Base-by-base conservation (phyloP, 2,888 invertebrate genomes). In the Pilophorus perplexus region DNA sequence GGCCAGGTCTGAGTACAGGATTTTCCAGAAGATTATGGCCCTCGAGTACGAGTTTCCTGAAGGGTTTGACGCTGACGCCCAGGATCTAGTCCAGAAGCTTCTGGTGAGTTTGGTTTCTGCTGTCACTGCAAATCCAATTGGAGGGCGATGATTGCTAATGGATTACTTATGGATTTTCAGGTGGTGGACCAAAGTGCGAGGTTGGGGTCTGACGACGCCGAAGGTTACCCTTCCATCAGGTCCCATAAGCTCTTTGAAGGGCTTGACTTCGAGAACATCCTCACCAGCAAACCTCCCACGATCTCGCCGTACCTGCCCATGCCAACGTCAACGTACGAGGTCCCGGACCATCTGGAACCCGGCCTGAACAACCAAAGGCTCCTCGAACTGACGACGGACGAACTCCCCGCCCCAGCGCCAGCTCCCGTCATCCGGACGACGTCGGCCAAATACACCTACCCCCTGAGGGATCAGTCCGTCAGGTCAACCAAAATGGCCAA, bases 11-110 rank as follows among this genome's bases (percentile, higher is more conserved):
- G 98, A 98, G 77, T 99, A 94, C 80, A 84, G 93, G 72, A 93
- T 97, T 72, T 96, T 98, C 78, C 93, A 95, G 79, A 95, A 95
- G 79, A 96, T 99, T 73, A 81, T 90, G 62, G 89, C 89, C 77
- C 81, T 93, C 75, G 89, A 93, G 64, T 95, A 94, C 77, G 88
- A 89, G 75, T 93, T 95, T 74, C 95, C 97, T 0, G 90, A 93
- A 75, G 92, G 91, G 33, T 97, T 99, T 77, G 86, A 89, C 71
- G 82, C 84, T 69, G 82, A 84, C 68, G 93, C 93, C n/a, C 88
- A 87, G 77, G 90, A 94, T 79, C 82, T 99, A 73, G 90, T 98
- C 62, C 83, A 87, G 75, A 86, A 88, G 75, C 81, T 98, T 70
- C 80, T 98, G 75, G 90, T 82, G 44, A 40, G 59, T 59, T 3